phyloP scores from a whole-genome alignment of 2,888 invertebrate species.

The Acronicta leporina region DNA sequence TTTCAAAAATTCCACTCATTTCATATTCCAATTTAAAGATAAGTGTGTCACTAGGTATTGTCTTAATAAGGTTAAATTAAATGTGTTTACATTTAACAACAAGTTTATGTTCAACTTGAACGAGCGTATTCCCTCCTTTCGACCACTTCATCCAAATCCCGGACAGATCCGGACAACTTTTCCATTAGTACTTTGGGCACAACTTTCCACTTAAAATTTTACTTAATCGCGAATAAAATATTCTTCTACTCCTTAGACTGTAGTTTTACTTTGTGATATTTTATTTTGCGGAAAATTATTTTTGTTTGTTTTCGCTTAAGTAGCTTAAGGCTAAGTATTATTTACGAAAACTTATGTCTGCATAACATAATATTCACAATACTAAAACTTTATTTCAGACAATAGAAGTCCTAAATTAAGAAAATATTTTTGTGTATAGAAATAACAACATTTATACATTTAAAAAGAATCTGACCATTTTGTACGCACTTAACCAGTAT shows the following conservation, averaged over 20 bases:
- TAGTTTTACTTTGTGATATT: slow-evolving; percentile 62
- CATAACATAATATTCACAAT: slow-evolving; percentile 25
- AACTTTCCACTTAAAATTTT: slow-evolving; percentile 79
- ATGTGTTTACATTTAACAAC: slow-evolving; percentile 71
- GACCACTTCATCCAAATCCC: slow-evolving; percentile 65
- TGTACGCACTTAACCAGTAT: slow-evolving; percentile 9
- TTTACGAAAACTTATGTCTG: no score
- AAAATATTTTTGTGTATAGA: background rate
- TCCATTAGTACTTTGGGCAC: slow-evolving; percentile 74
- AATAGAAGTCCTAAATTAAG: no score
- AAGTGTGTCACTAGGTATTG: slow-evolving; percentile 25
- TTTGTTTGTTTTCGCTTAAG: slow-evolving; percentile 53
- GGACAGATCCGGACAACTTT: slow-evolving; percentile 73
- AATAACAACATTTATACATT: slow-evolving; percentile 4
- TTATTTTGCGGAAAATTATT: slow-evolving; percentile 66
- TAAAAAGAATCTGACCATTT: slow-evolving; percentile 16
- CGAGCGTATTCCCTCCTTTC: slow-evolving; percentile 67
- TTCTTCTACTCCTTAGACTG: slow-evolving; percentile 68
- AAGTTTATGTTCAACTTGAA: slow-evolving; percentile 66
- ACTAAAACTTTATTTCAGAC: no score
- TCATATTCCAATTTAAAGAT: slow-evolving; percentile 23
- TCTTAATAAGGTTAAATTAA: slow-evolving; percentile 58
- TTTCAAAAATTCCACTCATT: slow-evolving; percentile 7
- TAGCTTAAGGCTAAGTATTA: no score
- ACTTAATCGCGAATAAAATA: slow-evolving; percentile 77